Conservation (phyloP, 2,888 invertebrate genomes). For the Coelogynopora nodosa region DNA sequence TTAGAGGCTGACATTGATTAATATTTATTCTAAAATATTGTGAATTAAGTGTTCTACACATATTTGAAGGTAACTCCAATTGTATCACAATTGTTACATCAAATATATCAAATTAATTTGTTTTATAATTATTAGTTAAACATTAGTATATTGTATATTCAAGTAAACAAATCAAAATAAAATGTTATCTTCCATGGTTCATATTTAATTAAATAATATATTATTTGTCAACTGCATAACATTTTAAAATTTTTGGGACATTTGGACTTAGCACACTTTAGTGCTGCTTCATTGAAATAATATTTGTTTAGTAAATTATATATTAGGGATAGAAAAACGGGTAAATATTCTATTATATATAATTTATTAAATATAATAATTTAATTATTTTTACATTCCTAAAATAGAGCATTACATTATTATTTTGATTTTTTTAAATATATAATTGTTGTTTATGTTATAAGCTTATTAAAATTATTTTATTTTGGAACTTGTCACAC, state of each 20-base stretch:
- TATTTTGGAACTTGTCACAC: no score
- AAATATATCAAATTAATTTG: background rate
- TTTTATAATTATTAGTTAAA: background rate
- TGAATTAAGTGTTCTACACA: background rate
- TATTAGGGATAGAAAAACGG: background rate
- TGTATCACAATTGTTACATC: background rate
- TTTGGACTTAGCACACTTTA: background rate
- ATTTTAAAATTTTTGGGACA: background rate
- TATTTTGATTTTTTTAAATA: no score
- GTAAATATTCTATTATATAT: background rate
- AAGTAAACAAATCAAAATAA: background rate
- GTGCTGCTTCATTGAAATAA: background rate
- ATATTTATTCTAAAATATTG: background rate
- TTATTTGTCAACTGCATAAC: background rate
- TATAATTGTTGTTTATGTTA: no score
- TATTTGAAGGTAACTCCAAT: background rate
- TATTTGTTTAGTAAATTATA: background rate
- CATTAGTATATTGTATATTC: background rate
- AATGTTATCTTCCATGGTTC: background rate
- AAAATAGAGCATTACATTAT: no score
- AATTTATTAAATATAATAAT: no score
- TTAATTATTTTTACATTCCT: no score
- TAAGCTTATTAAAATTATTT: no score
- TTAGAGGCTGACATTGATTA: background rate
- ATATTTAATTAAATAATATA: background rate